Evolutionary conservation across 2,888 invertebrate genomes (phyloP).

Genomic region (Sicus ferrugineus): DNA sequence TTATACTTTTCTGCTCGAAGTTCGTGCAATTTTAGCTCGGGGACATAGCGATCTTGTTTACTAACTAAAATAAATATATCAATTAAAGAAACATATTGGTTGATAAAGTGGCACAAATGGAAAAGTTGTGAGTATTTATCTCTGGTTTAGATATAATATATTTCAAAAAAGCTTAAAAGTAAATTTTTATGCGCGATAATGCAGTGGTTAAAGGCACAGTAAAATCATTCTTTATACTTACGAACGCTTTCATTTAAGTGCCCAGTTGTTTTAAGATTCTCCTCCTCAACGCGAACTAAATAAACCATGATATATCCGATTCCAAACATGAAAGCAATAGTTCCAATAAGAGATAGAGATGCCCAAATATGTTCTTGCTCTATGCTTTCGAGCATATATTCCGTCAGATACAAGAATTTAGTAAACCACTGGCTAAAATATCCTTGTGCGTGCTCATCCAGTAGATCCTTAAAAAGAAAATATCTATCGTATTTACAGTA

Average conservation of each 20-base stretch:
- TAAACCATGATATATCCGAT: slow-evolving; percentile 88
- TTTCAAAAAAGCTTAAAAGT: neutral
- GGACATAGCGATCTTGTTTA: slow-evolving; percentile 49
- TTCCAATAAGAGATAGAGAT: slow-evolving; percentile 79
- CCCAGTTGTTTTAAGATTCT: slow-evolving; percentile 59
- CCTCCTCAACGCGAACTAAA: slow-evolving; percentile 69
- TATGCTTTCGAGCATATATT: slow-evolving; percentile 76
- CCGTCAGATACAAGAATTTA: slow-evolving; percentile 73
- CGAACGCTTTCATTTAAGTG: slow-evolving; percentile 51
- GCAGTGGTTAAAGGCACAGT: no score
- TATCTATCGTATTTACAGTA: slow-evolving; percentile 4
- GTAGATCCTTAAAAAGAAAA: slow-evolving; percentile 69
- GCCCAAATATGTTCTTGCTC: slow-evolving; percentile 81
- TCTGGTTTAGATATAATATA: no score
- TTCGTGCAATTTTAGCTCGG: slow-evolving; percentile 87
- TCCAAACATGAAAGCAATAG: slow-evolving; percentile 78
- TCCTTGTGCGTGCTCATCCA: slow-evolving; percentile 81
- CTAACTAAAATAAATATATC: slow-evolving; percentile 35
- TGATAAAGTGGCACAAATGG: neutral
- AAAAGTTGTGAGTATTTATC: neutral
- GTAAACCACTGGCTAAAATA: slow-evolving; percentile 75
- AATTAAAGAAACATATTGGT: no score
- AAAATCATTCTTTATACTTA: slow-evolving; percentile 48
- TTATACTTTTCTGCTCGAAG: slow-evolving; percentile 94
- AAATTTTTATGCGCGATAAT: no score